Percentiles rank a stretch among this genome's conserved stretches.
Conservation (phyloP, 2,113 vertebrate genomes). For the Barbus barbus region DNA sequence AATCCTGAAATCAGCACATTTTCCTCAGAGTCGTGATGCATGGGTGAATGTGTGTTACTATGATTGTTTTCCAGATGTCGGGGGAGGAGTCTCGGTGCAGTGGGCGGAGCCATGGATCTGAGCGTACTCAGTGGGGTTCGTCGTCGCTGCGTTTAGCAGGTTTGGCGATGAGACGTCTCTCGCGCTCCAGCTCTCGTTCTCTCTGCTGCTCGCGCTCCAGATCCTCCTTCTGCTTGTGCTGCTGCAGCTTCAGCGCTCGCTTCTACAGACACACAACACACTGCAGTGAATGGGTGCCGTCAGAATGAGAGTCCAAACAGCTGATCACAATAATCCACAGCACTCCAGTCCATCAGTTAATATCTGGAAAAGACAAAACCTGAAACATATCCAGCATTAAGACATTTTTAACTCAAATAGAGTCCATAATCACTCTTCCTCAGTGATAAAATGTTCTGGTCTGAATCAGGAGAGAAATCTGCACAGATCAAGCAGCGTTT, state of each 20-base stretch:
- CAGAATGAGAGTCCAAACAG: background rate
- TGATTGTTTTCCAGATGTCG: background rate
- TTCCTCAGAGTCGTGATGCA: too few species aligned
- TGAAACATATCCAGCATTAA: too few species aligned
- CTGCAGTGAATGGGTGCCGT: background rate
- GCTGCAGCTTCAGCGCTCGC: conserved; percentile 91
- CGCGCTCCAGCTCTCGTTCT: conserved; percentile 92
- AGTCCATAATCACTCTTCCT: too few species aligned
- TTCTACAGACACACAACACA: conserved; percentile 77
- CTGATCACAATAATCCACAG: too few species aligned
- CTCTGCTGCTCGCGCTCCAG: conserved; percentile 90
- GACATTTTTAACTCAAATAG: too few species aligned
- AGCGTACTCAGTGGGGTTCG: conserved; percentile 61
- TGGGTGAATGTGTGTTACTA: background rate
- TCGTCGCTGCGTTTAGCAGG: conserved; percentile 83
- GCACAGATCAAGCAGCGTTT: too few species aligned
- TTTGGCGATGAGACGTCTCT: conserved; percentile 90
- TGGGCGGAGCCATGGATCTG: background rate
- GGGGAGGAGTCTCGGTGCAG: background rate
- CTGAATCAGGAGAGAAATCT: too few species aligned
- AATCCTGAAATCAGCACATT: too few species aligned
- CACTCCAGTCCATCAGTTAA: too few species aligned
- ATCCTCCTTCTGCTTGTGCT: conserved; percentile 90
- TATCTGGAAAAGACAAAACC: too few species aligned
- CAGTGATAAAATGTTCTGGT: too few species aligned